These are phyloP conservation scores for Ondatra zibethicus DNA, from an alignment of 2,113 vertebrate species.

Conservation along the genomic window DNA sequence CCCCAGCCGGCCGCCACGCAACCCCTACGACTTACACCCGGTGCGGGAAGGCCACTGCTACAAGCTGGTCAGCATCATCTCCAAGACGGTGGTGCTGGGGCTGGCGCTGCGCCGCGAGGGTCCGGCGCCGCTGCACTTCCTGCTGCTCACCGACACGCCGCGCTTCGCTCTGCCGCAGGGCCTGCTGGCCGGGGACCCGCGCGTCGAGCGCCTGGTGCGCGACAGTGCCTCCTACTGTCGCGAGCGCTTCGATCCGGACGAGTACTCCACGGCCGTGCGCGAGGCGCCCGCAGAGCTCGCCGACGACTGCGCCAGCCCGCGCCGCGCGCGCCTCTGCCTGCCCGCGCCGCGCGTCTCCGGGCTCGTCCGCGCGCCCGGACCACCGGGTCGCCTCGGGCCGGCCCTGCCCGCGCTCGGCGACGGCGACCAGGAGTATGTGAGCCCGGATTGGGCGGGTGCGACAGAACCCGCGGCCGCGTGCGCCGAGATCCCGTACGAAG, in stretches of 20 bases:
- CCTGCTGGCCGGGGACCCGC: constrained; percentile 89
- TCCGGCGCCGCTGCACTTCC: constrained; percentile 95
- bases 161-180: constrained; percentile 95
- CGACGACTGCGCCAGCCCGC: constrained; percentile 93
- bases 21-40: constrained; percentile 95
- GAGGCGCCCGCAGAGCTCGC: constrained; percentile 93
- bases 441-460: constrained; percentile 93
- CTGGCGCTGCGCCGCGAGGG: constrained; percentile 93
- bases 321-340: constrained; percentile 91
- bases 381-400: constrained; percentile 83
- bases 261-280: constrained; percentile 95
- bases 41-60: constrained; percentile 98
- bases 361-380: constrained; percentile 88
- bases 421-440: constrained; percentile 93
- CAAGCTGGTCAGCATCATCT: constrained; percentile 98
- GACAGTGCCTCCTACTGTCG: constrained; percentile 92
- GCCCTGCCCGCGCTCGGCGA: constrained; percentile 88
- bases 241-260: constrained; percentile 94
- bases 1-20: constrained; percentile 93
- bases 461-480: constrained; percentile 87
- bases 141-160: constrained; percentile 96
- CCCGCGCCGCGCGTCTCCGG: constrained; percentile 85
- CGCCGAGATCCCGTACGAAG: constrained; percentile 96
- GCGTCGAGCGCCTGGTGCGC: constrained; percentile 92
- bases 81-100: constrained; percentile 98